Percentiles rank a stretch among this genome's conserved stretches.
These are phyloP conservation scores for Eremophila alpestris DNA, from an alignment of 2,797 vertebrate species.

Conservation along the genomic window DNA sequence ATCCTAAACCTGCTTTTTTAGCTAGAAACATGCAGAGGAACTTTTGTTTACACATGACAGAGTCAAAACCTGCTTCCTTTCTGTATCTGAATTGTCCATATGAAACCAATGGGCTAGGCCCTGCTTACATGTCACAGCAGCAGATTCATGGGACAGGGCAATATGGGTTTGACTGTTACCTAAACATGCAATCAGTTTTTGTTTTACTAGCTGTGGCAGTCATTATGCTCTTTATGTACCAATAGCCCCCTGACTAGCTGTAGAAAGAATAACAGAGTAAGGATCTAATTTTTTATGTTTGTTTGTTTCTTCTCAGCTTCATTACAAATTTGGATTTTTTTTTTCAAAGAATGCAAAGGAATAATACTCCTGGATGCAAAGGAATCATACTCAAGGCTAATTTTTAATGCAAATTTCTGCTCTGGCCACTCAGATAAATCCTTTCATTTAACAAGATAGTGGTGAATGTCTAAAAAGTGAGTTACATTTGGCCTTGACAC, in stretches of 20 bases:
- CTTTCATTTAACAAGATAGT: not conserved
- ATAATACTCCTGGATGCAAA: not conserved
- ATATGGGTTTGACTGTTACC: not conserved
- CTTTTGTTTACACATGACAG: not conserved
- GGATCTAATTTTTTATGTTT: not conserved
- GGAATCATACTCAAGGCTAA: not conserved
- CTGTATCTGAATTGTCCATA: not conserved
- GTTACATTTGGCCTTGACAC: not conserved
- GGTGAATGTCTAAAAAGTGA: not conserved
- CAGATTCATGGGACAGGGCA: not conserved
- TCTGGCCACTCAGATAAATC: not conserved
- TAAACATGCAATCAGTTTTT: not conserved
- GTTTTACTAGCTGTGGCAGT: not conserved
- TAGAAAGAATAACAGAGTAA: not conserved
- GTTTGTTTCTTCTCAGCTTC: not conserved
- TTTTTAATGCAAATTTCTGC: not conserved
- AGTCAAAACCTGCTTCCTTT: not conserved
- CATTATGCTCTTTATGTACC: not conserved
- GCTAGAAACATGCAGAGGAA: not conserved
- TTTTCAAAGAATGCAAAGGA: not conserved
- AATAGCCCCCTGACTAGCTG: not conserved
- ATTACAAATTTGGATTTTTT: not conserved
- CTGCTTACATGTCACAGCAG: not conserved
- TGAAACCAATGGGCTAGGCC: not conserved
- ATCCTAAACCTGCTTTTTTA: not conserved